Base-by-base conservation (phyloP, 2,888 invertebrate species). In the Dasypogon diadema region DNA sequence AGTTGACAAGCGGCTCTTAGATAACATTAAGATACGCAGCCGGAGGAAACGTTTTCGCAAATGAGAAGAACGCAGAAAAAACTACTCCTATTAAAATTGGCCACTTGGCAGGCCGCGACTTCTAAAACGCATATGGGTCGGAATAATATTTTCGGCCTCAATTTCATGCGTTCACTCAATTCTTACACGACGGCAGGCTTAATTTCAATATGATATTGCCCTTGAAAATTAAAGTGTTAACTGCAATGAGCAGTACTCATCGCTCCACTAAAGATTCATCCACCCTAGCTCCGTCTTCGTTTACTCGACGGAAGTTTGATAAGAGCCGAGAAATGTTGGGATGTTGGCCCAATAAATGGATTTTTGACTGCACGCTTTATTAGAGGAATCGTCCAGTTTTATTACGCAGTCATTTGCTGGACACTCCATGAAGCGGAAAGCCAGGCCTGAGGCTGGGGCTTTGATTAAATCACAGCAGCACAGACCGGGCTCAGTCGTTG, bases 1-100 rank as follows among this genome's bases (percentile, higher is more conserved):
- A 70, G 70, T 70, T 70, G 70, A 54, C 70, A 70, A 70, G 70
- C 34, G 70, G 70, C 54, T 70, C 70, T 70, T 70, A 54, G 70
- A 70, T 70, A 70, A 70, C 30, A 22, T 5, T 30, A n/a, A 16
- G 37, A 54, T 51, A 70, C 54, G 70, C 70, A 54, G 34, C 34
- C 54, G 12, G 30, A 30, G 51, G 54, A 70, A 70, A 24, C 34
- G 54, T 24, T 42, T 48, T 46, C 26, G 65, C 65, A 48, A 65
- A 65, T 16, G 22, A 65, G 24, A 42, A 2, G 42, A 42, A 22
- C 42, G 14, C 4, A 42, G 22, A 18, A 21, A 12, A 65, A 70
- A 70, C 18, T 34, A 51, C 14, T n/a, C n/a, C n/a, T n/a, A n/a
- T n/a, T 26, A 54, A 70, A 51, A 70, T 70, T 26, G 54, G 54